These are phyloP conservation scores for Megalops cyprinoides DNA, from an alignment of 2,797 vertebrate genomes.

Conservation along the genomic window DNA sequence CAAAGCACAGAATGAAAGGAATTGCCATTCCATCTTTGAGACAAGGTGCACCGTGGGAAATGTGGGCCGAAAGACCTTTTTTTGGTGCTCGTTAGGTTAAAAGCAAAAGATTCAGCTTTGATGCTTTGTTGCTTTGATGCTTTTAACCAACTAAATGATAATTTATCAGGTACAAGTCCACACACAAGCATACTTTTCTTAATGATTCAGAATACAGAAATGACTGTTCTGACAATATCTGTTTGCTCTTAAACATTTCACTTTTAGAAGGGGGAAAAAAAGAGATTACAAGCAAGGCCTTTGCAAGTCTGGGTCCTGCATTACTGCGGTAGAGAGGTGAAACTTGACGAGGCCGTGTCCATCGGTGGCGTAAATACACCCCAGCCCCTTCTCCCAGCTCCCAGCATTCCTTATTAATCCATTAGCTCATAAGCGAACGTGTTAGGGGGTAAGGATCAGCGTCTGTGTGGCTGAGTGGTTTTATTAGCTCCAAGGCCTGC, in stretches of 20 bases:
- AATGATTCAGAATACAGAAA: too few species aligned
- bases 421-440: not conserved
- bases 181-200: too few species aligned
- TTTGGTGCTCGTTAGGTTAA: too few species aligned
- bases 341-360: not conserved
- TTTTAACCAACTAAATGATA: not conserved
- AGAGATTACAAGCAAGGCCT: not conserved
- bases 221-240: too few species aligned
- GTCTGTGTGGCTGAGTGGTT: conserved; percentile 41
- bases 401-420: not conserved
- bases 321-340: not conserved
- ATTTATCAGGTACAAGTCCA: not conserved
- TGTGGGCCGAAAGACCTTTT: conserved; percentile 42
- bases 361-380: conserved; percentile 5
- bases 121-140: not conserved
- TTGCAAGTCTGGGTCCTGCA: too few species aligned
- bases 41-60: conserved; percentile 25
- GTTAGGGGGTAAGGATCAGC: conserved; percentile 30
- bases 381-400: conserved; percentile 1
- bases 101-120: too few species aligned
- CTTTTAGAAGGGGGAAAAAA: too few species aligned
- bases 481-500: conserved; percentile 52
- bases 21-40: conserved; percentile 26
- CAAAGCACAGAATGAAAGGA: not conserved
- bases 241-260: not conserved